Evolutionary conservation across 2,888 invertebrate species (phyloP).

Genomic region (Clivina fossor): DNA sequence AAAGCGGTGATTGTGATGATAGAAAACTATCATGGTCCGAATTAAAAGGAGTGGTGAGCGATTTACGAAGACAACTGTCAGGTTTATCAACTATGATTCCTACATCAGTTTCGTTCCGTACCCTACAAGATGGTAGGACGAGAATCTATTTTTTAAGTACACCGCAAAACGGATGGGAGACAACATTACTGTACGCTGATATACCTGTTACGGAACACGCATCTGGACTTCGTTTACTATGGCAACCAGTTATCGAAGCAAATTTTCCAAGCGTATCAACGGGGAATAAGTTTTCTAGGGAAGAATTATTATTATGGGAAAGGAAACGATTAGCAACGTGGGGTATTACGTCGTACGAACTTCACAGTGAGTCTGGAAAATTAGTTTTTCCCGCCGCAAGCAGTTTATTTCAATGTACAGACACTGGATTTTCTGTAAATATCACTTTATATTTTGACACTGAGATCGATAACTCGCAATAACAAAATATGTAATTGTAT

Average conservation of each 20-base stretch:
- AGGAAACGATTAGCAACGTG: constrained; percentile 87
- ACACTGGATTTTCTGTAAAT: constrained; percentile 69
- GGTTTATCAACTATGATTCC: constrained; percentile 81
- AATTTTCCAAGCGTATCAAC: constrained; percentile 66
- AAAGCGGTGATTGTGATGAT: constrained; percentile 25
- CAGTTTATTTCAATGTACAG: constrained; percentile 82
- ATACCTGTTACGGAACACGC: constrained; percentile 66
- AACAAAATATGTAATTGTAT: neutral
- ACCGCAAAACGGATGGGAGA: constrained; percentile 86
- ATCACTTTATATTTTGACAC: neutral
- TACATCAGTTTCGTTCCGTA: constrained; percentile 77
- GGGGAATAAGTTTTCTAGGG: constrained; percentile 69
- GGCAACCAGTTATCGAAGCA: constrained; percentile 82
- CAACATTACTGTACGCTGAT: constrained; percentile 83
- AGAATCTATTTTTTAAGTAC: constrained; percentile 89
- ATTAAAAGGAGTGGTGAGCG: constrained; percentile 76
- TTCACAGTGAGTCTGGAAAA: constrained; percentile 77
- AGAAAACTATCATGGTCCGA: constrained; percentile 71
- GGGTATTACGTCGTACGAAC: constrained; percentile 93
- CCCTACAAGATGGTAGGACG: constrained; percentile 74
- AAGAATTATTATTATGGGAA: constrained; percentile 90
- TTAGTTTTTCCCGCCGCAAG: constrained; percentile 91
- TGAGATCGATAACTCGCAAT: too few species aligned
- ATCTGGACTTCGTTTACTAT: constrained; percentile 63
- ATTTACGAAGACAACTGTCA: constrained; percentile 75